Evolutionary conservation across 2,888 invertebrate species (phyloP), one percentile per base, ranked within the genome.

Genomic region (Pecten maximus): DNA sequence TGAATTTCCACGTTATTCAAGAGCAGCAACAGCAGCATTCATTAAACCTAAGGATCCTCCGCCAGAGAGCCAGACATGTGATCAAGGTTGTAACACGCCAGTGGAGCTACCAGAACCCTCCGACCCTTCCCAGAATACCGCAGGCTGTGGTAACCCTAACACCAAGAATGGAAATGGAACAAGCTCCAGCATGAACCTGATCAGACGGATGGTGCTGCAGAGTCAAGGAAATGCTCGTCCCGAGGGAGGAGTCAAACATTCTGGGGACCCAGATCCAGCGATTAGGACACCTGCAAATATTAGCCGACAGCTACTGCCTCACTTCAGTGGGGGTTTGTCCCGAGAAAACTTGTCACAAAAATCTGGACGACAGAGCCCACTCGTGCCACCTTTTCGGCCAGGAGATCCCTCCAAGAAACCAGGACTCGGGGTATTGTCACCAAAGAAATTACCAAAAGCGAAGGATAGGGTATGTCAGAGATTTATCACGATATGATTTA

Each of bases 21-120:
- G 94, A 28, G 92, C 92, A 87, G 94, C 94, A 1, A 94, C 94
- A 12, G 92, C 93, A n/a, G 93, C 94, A 23, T 94, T 95, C 88
- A 94, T 95, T 44, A 91, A 92, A 16, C 92, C 93, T 12, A 94
- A 95, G 88, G 88, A 90, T 28, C 74, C 28, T 35, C 91, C 91
- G n/a, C 54, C 54, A 23, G 90, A 91, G 40, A 60, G 48, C 0
- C n/a, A 89, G n/a, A 15, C 89, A 40, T 87, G 87, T n/a, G 92
- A 92, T 40, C 40, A 88, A n/a, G 90, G 89, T 35, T 40, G 48
- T 88, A 88, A 91, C 87, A 48, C 87, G 35, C 15, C 28, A 35
- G 35, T 74, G 2, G 74, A 74, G 12, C 2, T 10, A 28, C 35
- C 35, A 0, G 74, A 74, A 28, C 74, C 28, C 0, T 28, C 28